Evolutionary conservation across 2,113 vertebrate genomes (phyloP), one percentile per base, ranked within the genome.

Genomic region (Planiliza haematocheilus): DNA sequence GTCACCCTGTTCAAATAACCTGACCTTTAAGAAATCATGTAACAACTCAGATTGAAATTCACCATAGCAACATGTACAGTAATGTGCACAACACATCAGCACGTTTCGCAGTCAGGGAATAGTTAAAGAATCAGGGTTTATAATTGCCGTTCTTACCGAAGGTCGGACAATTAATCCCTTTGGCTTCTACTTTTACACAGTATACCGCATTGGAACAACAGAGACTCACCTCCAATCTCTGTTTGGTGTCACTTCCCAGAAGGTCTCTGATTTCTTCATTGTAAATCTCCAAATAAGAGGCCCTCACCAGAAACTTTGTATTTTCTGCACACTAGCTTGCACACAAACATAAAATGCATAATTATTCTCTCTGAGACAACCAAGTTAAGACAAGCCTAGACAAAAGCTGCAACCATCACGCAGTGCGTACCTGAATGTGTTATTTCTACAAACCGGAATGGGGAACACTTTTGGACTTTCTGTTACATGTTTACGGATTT

Each of bases 241-340:
- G 96, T 77, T 97, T 97, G 79, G 94, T 93, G 80, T 97, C 95
- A 4, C 84, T 82, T 65, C 96, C 97, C 38, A 96, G 87, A 66
- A 97, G 94, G 85, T 98, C 96, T 68, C 89, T 66, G 60, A 95
- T 73, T 24, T 97, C 95, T 80, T 97, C 96, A 0, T 94, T 97
- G 92, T 96, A 97, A 80, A 97, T 98, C 90, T 99, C 96, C 79
- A 98, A 87, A 87, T 91, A 97, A 61, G 96, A 97, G 12, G 95
- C 94, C 83, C 95, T 93, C 56, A 97, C 94, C 70, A 96, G 90
- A 86, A 97, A 96, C 75, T 96, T 96, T 10, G 95, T 91, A 12
- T 95, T 95, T 89, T 96, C 96, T 65, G 97, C 95, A 89, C 95
- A 95, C 96, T 98, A 80, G 41, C 38, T 70, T 70, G 30, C 69